Evolutionary conservation across 2,888 invertebrate genomes (phyloP), one percentile per base, ranked within the genome.

Genomic region (Byasa hedistus): DNA sequence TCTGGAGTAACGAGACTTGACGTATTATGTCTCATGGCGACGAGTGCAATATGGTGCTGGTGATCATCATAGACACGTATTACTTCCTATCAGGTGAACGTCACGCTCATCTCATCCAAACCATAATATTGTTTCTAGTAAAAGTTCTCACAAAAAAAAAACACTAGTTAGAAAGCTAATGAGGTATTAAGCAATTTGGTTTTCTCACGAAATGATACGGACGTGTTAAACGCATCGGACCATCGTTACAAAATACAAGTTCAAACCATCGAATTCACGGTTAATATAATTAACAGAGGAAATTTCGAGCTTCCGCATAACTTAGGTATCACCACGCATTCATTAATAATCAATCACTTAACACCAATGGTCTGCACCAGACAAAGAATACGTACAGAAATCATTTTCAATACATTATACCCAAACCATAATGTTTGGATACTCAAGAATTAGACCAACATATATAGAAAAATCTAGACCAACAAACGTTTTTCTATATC

Each of bases 281-380:
- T 78, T 82, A 85, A 81, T 78, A 72, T 79, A 79, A 85, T 87
- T 88, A 89, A 79, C 83, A 82, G 73, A 81, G 81, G 81, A 83
- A 85, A 84, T 76, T 76, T 74, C 70, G 63, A 64, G 71, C 84
- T 86, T 88, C 88, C 88, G 86, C 82, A 83, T 83, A 78, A 75
- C 79, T 81, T 69, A 70, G 74, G 76, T 78, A 81, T 83, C 76
- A 78, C 57, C 71, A 69, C 70, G 73, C 74, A 70, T 77, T 75
- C 79, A 79, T 81, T 80, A 83, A 83, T 84, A 82, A 83, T 76
- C 76, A 79, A 83, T 85, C 84, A 83, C 76, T 89, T 89, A 87
- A 74, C 86, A 79, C 76, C 69, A 65, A 69, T 69, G 69, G 72
- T 60, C 64, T 61, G 66, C 57, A 68, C 21, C 69, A 72, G 76